These are phyloP conservation scores for Muscicapa comitata DNA, from an alignment of 2,797 vertebrate genomes.

Conservation along the genomic window DNA sequence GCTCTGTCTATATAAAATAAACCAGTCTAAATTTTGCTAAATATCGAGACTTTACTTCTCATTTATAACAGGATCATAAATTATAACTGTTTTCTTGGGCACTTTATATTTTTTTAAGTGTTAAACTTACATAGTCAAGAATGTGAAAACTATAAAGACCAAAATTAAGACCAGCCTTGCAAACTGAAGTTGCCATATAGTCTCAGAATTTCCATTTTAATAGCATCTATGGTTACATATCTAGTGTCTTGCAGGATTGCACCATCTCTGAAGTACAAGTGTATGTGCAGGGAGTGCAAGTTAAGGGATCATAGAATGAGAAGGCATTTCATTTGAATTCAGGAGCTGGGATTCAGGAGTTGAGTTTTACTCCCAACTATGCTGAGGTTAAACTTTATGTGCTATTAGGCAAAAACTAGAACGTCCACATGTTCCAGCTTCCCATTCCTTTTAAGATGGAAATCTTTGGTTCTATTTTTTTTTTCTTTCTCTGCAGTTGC, in stretches of 20 bases:
- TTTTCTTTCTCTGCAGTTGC: background rate
- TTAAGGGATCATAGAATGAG: background rate
- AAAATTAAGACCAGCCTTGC: background rate
- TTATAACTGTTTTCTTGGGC: fast-evolving
- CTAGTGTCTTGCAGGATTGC: background rate
- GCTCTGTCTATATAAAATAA: no score
- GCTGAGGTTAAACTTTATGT: background rate
- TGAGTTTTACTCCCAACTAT: background rate
- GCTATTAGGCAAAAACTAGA: background rate
- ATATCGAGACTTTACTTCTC: no score
- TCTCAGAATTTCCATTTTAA: background rate
- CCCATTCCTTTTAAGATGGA: background rate
- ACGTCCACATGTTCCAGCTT: fast-evolving
- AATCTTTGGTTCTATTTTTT: background rate
- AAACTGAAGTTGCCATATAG: background rate
- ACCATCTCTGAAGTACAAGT: background rate
- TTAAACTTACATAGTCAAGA: background rate
- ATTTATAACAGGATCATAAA: background rate
- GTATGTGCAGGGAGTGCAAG: background rate
- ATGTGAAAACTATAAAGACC: background rate
- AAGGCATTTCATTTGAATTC: background rate
- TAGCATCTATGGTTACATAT: background rate
- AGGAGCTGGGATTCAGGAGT: background rate
- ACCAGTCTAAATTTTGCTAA: no score
- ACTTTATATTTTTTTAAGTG: background rate